Evolutionary conservation across 2,888 invertebrate species (phyloP).

Genomic region (Ormyrus thymus): DNA sequence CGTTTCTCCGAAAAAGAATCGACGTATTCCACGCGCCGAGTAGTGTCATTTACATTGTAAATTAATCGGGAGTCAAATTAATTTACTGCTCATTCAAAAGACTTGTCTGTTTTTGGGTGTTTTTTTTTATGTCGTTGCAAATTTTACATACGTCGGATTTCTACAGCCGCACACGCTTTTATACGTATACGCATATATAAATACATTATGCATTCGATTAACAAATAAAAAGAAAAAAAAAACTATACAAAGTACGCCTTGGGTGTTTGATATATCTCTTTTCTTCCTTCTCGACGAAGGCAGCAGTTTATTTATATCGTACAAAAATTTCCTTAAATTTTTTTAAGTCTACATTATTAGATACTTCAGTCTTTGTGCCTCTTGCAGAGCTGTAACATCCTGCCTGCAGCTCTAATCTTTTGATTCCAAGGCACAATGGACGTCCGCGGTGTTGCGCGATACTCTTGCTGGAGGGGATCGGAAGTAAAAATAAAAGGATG

Average conservation of each 20-base stretch:
- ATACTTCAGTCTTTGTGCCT: conserved; percentile 58
- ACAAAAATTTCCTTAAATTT: conserved; percentile 36
- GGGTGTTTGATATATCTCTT: background rate
- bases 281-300: conserved; percentile 4
- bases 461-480: background rate
- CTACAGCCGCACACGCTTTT: background rate
- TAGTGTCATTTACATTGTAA: no score
- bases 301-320: conserved; percentile 26
- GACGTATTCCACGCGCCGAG: no score
- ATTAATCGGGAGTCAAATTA: no score
- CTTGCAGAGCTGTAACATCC: background rate
- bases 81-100: no score
- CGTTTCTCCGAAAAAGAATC: background rate
- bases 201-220: background rate
- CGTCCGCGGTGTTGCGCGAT: background rate
- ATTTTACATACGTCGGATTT: conserved; percentile 1
- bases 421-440: conserved; percentile 26
- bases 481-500: conserved; percentile 8
- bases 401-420: background rate
- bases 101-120: background rate
- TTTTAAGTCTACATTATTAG: conserved; percentile 12
- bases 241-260: background rate
- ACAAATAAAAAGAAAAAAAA: background rate
- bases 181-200: conserved; percentile 14
- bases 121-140: background rate